Conservation (phyloP, 2,113 vertebrate genomes). For the Catharus fuscescens region DNA sequence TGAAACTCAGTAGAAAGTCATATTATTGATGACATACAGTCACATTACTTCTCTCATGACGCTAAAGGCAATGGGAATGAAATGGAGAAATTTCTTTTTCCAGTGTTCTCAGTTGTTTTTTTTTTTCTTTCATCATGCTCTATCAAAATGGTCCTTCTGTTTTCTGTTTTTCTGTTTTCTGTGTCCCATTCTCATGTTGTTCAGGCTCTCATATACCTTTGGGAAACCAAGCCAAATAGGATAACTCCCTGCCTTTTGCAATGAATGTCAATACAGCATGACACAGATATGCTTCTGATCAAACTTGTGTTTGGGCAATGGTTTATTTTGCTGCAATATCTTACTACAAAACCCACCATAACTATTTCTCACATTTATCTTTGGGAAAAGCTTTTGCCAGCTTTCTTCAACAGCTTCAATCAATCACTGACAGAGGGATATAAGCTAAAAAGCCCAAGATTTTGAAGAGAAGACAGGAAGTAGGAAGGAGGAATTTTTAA, state of each 20-base stretch:
- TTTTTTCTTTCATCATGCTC: background rate
- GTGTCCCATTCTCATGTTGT: background rate
- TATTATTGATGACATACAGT: background rate
- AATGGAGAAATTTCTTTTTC: background rate
- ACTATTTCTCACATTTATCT: background rate
- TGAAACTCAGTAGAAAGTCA: background rate
- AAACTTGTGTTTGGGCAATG: background rate
- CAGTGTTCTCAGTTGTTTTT: background rate
- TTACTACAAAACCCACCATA: background rate
- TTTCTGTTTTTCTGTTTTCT: background rate
- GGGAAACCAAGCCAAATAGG: background rate
- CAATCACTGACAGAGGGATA: background rate
- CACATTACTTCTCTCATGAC: background rate
- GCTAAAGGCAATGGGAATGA: background rate
- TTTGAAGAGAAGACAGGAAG: slow-evolving; percentile 10
- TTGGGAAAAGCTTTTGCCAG: background rate
- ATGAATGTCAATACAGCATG: background rate
- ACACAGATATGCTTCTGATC: background rate
- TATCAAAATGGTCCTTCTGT: background rate
- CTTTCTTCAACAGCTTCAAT: background rate
- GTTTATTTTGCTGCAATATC: background rate
- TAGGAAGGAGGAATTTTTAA: slow-evolving; percentile 20
- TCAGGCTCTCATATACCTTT: background rate
- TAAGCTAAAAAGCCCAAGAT: background rate
- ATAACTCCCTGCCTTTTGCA: background rate